Evolutionary conservation across 2,888 invertebrate genomes (phyloP).

Genomic region (Elysia crispata): DNA sequence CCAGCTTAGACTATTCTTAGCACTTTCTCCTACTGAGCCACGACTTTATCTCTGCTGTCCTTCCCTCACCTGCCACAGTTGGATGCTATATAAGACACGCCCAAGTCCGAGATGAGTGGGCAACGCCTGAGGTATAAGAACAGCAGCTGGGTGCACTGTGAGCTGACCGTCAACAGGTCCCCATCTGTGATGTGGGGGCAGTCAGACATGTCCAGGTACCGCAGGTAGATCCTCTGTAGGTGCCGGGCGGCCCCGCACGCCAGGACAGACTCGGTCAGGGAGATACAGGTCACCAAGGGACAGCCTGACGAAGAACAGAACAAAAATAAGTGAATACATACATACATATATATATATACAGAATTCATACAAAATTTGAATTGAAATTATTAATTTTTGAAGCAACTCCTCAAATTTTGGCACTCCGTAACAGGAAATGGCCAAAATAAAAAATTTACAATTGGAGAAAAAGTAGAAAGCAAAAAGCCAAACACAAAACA

Average conservation of each 20-base stretch:
- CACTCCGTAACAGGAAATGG: too few species aligned
- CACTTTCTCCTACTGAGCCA: too few species aligned
- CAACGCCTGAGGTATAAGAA: slow-evolving; percentile 93
- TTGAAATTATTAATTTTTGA: too few species aligned
- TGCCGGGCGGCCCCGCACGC: slow-evolving; percentile 71
- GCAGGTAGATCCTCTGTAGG: slow-evolving; percentile 83
- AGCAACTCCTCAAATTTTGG: too few species aligned
- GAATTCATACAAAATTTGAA: too few species aligned
- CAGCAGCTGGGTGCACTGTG: slow-evolving; percentile 90
- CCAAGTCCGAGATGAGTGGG: slow-evolving; percentile 92
- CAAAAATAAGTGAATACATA: too few species aligned
- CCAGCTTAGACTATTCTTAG: too few species aligned
- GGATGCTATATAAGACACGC: slow-evolving; percentile 93
- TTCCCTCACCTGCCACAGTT: slow-evolving; percentile 83
- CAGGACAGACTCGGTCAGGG: slow-evolving; percentile 74
- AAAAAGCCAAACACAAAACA: too few species aligned
- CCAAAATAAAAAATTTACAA: too few species aligned
- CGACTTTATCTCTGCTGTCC: too few species aligned
- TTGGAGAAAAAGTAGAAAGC: too few species aligned
- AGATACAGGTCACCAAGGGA: slow-evolving; percentile 87
- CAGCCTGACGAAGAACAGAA: slow-evolving; percentile 83
- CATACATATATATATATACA: too few species aligned
- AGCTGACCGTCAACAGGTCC: slow-evolving; percentile 89
- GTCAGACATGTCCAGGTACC: slow-evolving; percentile 93
- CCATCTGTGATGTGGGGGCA: slow-evolving; percentile 90